Evolutionary conservation across 2,113 vertebrate genomes (phyloP), one percentile per base, ranked within the genome.

Genomic region (Chaetura pelagica): DNA sequence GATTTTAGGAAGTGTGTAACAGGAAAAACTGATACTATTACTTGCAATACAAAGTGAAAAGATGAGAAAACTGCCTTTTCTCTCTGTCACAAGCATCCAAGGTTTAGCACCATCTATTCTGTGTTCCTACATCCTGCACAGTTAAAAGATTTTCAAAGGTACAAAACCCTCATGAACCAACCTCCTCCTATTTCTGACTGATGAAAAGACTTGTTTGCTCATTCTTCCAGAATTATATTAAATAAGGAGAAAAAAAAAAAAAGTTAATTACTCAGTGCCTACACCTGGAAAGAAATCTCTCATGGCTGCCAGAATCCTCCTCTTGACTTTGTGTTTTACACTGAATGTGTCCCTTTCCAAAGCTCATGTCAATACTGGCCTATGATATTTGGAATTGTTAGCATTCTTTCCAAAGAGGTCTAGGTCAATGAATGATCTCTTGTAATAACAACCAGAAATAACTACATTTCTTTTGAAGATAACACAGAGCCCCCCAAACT

Each of bases 361-460:
- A 91, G 51, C 12, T 7, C n/a, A 5, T 88, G 64, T 93, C 90
- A 77, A 67, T 90, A 80, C 15, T 77, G 72, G 26, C 55, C 88
- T 80, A 55, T 67, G 84, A 68, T 79, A 84, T 84, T 35, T 63
- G 48, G 80, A 85, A 93, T 86, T 55, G 17, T 55, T 90, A 71
- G 12, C 72, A 86, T 96, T 96, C 67, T 90, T 95, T 91, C 85
- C 79, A 86, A 74, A 59, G 51, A 71, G 12, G 10, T 73, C 77
- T 84, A 66, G 27, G 42, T 63, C 57, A 83, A 7, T 48, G 90
- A 85, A 69, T n/a, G 58, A 40, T 68, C 84, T 88, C 24, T 73
- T 90, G 29, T 61, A 90, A 94, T 74, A 90, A 67, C 72, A 80
- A 59, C 34, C 34, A 86, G 64, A 94, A 92, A 93, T 74, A 96